phyloP scores from a whole-genome alignment of 2,797 vertebrate genomes.

The Pipistrellus pipistrellus region DNA sequence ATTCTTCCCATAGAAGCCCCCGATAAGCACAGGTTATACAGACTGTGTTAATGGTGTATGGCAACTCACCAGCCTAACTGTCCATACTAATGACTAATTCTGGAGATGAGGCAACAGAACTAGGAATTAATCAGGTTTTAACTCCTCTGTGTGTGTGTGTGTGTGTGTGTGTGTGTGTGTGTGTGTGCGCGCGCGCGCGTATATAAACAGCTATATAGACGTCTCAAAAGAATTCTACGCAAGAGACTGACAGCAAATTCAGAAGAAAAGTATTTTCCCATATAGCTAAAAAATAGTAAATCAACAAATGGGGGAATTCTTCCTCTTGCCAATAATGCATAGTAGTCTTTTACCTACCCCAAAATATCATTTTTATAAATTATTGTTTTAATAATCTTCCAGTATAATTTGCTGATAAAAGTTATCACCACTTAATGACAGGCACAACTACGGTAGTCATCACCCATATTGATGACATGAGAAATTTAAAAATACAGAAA shows the following conservation, averaged over 20 bases:
- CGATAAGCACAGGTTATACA: background rate
- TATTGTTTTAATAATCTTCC: constrained; percentile 28
- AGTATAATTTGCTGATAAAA: constrained; percentile 40
- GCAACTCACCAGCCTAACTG: background rate
- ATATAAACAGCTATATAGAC: background rate
- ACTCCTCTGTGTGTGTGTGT: background rate
- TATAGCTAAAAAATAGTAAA: constrained; percentile 14
- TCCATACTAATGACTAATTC: background rate
- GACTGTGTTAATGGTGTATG: background rate
- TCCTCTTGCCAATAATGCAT: background rate
- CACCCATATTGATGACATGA: background rate
- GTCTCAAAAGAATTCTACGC: background rate
- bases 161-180: background rate
- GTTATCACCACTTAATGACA: background rate
- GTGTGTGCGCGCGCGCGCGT: too few relatives aligned
- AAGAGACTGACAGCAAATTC: background rate
- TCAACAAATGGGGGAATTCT: background rate
- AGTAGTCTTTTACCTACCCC: background rate
- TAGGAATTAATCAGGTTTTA: constrained; percentile 25
- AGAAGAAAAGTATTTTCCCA: constrained; percentile 8
- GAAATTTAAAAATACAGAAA: constrained; percentile 67
- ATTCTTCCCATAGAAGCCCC: background rate
- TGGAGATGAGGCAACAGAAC: background rate
- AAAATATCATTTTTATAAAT: constrained; percentile 38
- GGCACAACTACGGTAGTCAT: background rate